Conservation (phyloP, 2,113 vertebrate species). For the Bubo scandiacus region DNA sequence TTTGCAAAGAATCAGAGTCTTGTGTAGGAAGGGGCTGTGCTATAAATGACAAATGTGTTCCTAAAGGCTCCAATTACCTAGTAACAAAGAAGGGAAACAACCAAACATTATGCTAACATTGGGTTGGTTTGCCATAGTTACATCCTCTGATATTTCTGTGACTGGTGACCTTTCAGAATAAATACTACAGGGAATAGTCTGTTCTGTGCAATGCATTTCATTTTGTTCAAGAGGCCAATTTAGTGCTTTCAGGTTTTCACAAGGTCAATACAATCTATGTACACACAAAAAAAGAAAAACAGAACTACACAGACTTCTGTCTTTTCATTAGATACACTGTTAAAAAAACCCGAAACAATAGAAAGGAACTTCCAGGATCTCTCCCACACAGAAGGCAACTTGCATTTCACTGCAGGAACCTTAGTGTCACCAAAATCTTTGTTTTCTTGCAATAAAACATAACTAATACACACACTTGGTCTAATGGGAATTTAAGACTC, state of each 20-base stretch:
- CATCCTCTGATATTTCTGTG: background rate
- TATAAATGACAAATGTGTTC: background rate
- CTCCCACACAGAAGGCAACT: background rate
- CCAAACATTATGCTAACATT: background rate
- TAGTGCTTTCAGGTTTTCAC: background rate
- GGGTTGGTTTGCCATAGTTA: background rate
- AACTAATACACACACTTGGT: background rate
- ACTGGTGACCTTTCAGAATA: background rate
- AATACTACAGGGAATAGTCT: background rate
- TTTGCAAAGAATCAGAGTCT: background rate
- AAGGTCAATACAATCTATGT: background rate
- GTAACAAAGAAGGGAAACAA: background rate
- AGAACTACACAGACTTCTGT: background rate
- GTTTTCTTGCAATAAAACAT: background rate
- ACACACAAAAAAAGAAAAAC: background rate
- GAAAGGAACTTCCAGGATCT: background rate
- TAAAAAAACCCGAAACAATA: fast-evolving
- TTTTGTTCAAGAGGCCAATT: background rate
- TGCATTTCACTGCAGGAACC: background rate
- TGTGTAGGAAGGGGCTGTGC: background rate
- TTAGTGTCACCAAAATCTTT: background rate
- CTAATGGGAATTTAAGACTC: background rate
- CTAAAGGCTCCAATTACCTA: background rate
- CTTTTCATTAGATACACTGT: background rate
- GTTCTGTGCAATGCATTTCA: background rate